Evolutionary conservation across 2,797 vertebrate species (phyloP).

Genomic region (Anolis apletophallus): DNA sequence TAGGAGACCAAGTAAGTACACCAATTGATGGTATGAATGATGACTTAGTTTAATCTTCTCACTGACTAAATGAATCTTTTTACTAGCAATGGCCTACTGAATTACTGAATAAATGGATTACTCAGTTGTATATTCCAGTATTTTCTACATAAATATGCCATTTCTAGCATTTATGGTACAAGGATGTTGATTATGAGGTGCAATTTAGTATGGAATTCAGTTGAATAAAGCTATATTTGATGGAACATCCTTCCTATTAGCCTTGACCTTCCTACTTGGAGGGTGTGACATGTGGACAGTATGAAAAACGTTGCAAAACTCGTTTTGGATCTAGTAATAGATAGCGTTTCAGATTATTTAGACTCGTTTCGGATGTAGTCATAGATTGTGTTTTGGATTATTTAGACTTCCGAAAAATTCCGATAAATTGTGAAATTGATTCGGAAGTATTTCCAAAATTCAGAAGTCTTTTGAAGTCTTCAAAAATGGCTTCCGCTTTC

Average conservation of each 20-base stretch:
- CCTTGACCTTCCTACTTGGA: not conserved
- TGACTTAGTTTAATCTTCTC: not conserved
- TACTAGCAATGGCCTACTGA: not conserved
- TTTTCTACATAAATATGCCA: not conserved
- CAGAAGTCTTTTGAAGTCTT: no score
- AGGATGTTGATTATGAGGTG: not conserved
- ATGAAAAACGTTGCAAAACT: no score
- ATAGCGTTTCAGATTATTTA: no score
- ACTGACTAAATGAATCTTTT: not conserved
- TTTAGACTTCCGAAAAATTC: no score
- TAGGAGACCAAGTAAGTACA: not conserved
- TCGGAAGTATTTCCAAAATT: no score
- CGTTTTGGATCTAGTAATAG: no score
- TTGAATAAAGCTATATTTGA: conserved; percentile 2
- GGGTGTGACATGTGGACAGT: no score
- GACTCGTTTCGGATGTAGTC: no score
- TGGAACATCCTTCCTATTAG: conserved; percentile 1
- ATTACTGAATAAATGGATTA: not conserved
- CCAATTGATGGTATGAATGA: not conserved
- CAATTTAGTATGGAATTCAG: not conserved
- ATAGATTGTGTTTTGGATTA: no score
- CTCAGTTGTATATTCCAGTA: not conserved
- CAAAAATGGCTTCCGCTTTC: no score
- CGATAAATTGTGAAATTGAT: no score
- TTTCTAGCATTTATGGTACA: not conserved